These are phyloP conservation scores for Ptilonorhynchus violaceus DNA, from an alignment of 2,113 vertebrate genomes.

Conservation along the genomic window DNA sequence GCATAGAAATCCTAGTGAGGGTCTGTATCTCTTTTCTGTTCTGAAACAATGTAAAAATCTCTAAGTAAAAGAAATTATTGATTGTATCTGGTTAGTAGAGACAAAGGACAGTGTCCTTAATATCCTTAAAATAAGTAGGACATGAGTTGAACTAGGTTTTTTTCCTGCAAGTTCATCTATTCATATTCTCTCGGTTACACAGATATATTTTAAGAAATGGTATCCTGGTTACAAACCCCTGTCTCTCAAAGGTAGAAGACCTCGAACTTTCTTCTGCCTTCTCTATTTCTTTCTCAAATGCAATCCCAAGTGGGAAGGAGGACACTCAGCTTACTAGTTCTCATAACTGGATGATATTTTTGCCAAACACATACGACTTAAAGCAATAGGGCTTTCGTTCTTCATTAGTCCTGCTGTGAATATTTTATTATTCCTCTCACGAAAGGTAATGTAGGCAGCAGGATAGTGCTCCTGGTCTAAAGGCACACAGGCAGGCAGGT, in stretches of 20 bases:
- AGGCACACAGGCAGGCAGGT: not conserved
- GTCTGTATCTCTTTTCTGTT: not conserved
- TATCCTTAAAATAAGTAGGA: not conserved
- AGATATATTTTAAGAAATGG: slow-evolving; percentile 7
- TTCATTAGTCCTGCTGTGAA: not conserved
- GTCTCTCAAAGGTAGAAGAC: not conserved
- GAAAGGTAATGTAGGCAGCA: not conserved
- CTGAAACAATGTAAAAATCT: not conserved
- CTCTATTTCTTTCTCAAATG: not conserved
- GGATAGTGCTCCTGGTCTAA: not conserved
- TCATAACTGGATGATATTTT: not conserved
- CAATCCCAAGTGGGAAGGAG: not conserved
- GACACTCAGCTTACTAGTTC: not conserved
- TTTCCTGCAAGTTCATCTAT: not conserved
- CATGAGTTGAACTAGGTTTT: not conserved
- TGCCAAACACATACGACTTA: not conserved
- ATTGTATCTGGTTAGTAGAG: not conserved
- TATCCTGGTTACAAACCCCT: slow-evolving; percentile 11
- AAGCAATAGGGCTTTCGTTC: not conserved
- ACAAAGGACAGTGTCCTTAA: not conserved
- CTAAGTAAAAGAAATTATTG: not conserved
- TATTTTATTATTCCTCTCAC: not conserved
- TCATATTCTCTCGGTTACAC: not conserved
- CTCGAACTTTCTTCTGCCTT: not conserved
- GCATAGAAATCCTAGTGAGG: not conserved